Evolutionary conservation across 2,797 vertebrate species (phyloP).

Genomic region (Phaenicophaeus curvirostris): DNA sequence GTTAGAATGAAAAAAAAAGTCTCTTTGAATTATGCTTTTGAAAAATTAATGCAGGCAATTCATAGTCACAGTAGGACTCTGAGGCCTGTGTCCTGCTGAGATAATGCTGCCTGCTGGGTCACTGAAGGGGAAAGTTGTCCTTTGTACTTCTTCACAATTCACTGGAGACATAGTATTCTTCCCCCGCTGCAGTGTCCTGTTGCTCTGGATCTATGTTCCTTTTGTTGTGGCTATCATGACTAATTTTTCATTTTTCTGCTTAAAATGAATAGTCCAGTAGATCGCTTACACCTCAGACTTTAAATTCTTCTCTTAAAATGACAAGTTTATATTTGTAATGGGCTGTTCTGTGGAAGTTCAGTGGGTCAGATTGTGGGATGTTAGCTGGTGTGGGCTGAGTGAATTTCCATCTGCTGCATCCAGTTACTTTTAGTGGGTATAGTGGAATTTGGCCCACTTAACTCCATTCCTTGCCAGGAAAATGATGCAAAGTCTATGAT

Average conservation of each 20-base stretch:
- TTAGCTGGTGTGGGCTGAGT: not conserved
- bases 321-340: conserved; percentile 2
- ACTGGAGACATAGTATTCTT: conserved; percentile 1
- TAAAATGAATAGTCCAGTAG: not conserved
- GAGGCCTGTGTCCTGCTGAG: conserved; percentile 2
- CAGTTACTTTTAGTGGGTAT: not conserved
- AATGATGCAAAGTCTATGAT: not conserved
- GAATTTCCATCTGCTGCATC: not conserved
- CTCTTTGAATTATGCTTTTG: conserved; percentile 28
- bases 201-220: conserved; percentile 36
- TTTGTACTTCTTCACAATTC: conserved; percentile 53
- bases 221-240: conserved; percentile 33
- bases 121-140: not conserved
- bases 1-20: not conserved
- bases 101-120: not conserved
- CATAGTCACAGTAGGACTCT: not conserved
- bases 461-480: not conserved
- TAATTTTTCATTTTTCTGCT: conserved; percentile 34
- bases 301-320: not conserved
- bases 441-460: not conserved
- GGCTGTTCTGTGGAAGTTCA: not conserved
- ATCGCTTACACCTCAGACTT: not conserved
- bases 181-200: not conserved
- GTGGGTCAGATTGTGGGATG: not conserved
- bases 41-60: conserved; percentile 32